phyloP scores from a whole-genome alignment of 2,797 vertebrate species.

The Lepilemur ruficaudatus region DNA sequence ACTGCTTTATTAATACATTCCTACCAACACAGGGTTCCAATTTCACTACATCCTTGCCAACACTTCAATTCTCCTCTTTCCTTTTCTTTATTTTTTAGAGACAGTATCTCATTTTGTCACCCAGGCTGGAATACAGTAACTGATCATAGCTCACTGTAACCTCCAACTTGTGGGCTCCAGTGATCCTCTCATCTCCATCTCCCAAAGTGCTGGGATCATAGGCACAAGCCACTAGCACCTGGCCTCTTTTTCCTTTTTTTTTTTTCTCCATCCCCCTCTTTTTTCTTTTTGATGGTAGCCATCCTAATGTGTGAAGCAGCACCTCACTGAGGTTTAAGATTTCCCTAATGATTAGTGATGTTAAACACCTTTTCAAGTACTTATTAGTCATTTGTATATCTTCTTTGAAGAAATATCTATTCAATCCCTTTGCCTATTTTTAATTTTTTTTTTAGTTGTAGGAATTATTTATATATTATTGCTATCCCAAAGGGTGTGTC shows the following conservation, averaged over 20 bases:
- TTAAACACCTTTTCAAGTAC: not conserved
- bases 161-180: not conserved
- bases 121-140: not conserved
- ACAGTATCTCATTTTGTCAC: not conserved
- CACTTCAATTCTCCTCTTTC: not conserved
- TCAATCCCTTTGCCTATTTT: not conserved
- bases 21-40: not conserved
- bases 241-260: not conserved
- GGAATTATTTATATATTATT: not conserved
- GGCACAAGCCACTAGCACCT: not conserved
- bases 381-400: not conserved
- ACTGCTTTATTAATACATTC: not conserved
- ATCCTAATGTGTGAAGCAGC: not conserved
- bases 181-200: not conserved
- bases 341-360: not conserved
- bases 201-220: not conserved
- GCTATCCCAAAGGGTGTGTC: not conserved
- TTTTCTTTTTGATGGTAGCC: not conserved
- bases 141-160: not conserved
- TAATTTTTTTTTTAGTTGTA: not conserved
- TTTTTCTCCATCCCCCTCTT: not conserved
- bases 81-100: not conserved
- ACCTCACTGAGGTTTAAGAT: not conserved
- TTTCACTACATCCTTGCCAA: not conserved
- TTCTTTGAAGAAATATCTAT: constrained; percentile 4